These are phyloP conservation scores for Bombus confusus DNA, from an alignment of 1,140 invertebrate species.

Conservation along the genomic window DNA sequence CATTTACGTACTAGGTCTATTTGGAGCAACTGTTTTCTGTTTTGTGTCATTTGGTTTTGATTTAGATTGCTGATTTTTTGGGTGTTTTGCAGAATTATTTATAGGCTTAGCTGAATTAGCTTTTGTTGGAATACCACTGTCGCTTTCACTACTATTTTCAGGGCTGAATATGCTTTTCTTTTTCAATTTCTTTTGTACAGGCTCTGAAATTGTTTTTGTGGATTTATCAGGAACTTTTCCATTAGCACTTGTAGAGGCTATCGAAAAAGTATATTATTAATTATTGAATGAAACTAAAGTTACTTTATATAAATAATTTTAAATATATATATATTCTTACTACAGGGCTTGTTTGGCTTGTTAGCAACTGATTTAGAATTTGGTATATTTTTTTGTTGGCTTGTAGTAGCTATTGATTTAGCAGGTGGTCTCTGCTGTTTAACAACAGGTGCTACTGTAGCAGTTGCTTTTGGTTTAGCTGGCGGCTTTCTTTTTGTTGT, in stretches of 20 bases:
- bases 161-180: conserved; percentile 93
- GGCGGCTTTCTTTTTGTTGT: conserved; percentile 78
- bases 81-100: conserved; percentile 67
- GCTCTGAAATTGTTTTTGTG: conserved; percentile 74
- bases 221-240: conserved; percentile 76
- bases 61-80: conserved; percentile 74
- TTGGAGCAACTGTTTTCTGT: conserved; percentile 65
- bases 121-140: conserved; percentile 78
- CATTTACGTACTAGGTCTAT: conserved; percentile 72
- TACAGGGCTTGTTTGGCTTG: conserved; percentile 74
- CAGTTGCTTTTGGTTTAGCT: conserved; percentile 84
- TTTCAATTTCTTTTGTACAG: conserved; percentile 84
- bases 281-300: neutral
- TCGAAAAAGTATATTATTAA: conserved; percentile 3
- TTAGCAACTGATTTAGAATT: conserved; percentile 68
- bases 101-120: conserved; percentile 67
- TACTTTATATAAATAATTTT: neutral
- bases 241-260: conserved; percentile 61
- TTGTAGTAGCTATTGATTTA: conserved; percentile 69
- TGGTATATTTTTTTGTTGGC: conserved; percentile 75
- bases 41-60: conserved; percentile 75
- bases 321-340: conserved; percentile 58
- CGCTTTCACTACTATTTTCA: conserved; percentile 90
- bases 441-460: conserved; percentile 81
- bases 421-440: conserved; percentile 76